Percentiles rank a stretch among this genome's conserved stretches.
Conservation (phyloP, 2,797 vertebrate genomes). For the Phoeniculus purpureus region DNA sequence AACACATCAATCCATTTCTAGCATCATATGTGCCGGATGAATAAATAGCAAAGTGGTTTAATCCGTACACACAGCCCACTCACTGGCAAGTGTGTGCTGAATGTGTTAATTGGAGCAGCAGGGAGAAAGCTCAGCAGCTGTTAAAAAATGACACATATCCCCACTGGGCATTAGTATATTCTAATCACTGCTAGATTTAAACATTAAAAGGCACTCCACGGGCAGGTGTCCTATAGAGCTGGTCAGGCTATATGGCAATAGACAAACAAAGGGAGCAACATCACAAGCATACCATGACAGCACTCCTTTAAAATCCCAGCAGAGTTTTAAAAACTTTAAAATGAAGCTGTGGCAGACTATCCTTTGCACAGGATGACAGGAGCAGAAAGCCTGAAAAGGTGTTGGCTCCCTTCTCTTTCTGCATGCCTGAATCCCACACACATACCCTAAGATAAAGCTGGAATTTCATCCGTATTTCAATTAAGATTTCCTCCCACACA, state of each 20-base stretch:
- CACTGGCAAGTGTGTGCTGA: constrained; percentile 67
- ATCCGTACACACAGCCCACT: constrained; percentile 75
- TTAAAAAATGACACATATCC: constrained; percentile 80
- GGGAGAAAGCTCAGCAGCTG: constrained; percentile 79
- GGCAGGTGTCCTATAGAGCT: constrained; percentile 54
- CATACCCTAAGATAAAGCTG: constrained; percentile 41
- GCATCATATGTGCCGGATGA: background rate
- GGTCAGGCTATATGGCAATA: background rate
- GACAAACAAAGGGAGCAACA: constrained; percentile 59
- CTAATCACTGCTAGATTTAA: constrained; percentile 76
- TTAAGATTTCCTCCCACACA: background rate
- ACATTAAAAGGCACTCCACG: constrained; percentile 73
- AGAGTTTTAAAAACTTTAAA: constrained; percentile 43
- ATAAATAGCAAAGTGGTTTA: constrained; percentile 78
- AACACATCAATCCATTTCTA: background rate
- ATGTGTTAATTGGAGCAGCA: constrained; percentile 83
- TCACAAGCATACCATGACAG: background rate
- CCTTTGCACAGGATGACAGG: background rate
- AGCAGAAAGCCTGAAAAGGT: background rate
- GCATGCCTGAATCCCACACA: background rate
- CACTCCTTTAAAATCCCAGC: background rate
- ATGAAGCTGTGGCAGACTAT: background rate
- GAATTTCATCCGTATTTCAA: constrained; percentile 37
- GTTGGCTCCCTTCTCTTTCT: background rate
- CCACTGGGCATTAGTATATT: constrained; percentile 78